These are phyloP conservation scores for Ahaetulla prasina DNA, from an alignment of 2,113 vertebrate genomes.

Conservation along the genomic window DNA sequence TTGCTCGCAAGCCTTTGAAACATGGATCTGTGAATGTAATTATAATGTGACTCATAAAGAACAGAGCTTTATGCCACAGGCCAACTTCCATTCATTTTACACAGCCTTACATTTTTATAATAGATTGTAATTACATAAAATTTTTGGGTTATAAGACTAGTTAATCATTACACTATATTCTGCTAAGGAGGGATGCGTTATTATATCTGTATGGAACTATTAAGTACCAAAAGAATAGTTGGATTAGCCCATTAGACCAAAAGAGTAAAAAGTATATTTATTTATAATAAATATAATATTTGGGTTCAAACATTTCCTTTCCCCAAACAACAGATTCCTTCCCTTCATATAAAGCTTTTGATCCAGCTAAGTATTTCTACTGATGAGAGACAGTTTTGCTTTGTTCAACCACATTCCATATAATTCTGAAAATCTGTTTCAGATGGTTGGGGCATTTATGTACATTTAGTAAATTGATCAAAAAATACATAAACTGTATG, in stretches of 20 bases:
- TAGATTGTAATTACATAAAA: constrained; percentile 19
- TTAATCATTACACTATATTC: constrained; percentile 15
- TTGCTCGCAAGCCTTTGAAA: constrained; percentile 26
- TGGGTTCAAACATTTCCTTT: not conserved
- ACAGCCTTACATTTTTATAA: constrained; percentile 21
- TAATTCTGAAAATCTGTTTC: not conserved
- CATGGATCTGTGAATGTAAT: constrained; percentile 25
- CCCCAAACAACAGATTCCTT: not conserved
- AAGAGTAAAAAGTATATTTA: not conserved
- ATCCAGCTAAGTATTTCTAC: not conserved
- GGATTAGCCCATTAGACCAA: not conserved
- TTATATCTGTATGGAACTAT: not conserved
- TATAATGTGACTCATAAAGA: constrained; percentile 9
- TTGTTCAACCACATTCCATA: not conserved
- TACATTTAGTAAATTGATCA: not conserved
- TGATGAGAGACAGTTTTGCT: not conserved
- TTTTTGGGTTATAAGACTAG: not conserved
- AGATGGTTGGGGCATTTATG: not conserved
- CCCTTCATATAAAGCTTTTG: not conserved
- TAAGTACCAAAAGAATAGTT: not conserved
- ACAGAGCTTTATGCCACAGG: constrained; percentile 15
- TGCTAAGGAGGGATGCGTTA: not conserved
- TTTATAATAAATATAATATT: not conserved
- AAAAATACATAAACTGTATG: not conserved
- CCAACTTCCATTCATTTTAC: constrained; percentile 24